Percentiles rank a stretch among this genome's conserved stretches.
Conservation (phyloP, 23 tunicate genomes). For the Corella eumyota region DNA sequence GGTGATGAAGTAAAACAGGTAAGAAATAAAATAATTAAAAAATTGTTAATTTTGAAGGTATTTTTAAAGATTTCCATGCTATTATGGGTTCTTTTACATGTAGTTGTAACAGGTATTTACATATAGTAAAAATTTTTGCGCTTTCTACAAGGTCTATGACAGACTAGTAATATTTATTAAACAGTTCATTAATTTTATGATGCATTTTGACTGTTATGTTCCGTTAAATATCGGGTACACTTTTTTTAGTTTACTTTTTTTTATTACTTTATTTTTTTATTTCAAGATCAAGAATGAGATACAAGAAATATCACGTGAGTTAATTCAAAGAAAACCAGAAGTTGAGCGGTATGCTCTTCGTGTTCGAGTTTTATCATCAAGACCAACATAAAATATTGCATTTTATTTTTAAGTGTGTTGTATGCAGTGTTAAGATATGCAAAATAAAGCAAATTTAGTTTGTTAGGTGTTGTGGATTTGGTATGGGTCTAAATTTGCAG, state of each 20-base stretch:
- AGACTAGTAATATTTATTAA: too few relatives aligned
- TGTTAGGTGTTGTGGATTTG: slow-evolving; percentile 9
- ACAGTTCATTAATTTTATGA: too few relatives aligned
- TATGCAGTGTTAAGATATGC: not conserved
- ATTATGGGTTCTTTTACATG: too few relatives aligned
- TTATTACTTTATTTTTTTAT: not conserved
- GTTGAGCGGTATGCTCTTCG: slow-evolving; percentile 50
- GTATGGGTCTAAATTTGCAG: slow-evolving; percentile 59
- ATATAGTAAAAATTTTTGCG: too few relatives aligned
- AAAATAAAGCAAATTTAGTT: not conserved
- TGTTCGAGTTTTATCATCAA: slow-evolving; percentile 38
- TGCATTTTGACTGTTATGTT: too few relatives aligned
- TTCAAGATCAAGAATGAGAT: slow-evolving; percentile 42
- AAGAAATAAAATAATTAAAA: too few relatives aligned
- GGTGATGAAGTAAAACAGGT: slow-evolving; percentile 56
- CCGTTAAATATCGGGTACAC: not conserved
- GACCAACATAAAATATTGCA: slow-evolving; percentile 21
- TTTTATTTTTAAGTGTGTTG: not conserved
- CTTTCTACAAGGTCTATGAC: too few relatives aligned
- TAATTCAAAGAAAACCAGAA: slow-evolving; percentile 42
- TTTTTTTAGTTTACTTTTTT: not conserved
- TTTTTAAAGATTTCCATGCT: too few relatives aligned
- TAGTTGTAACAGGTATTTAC: too few relatives aligned
- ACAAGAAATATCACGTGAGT: slow-evolving; percentile 19
- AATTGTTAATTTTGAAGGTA: too few relatives aligned